Conservation (phyloP, 2,113 vertebrate genomes). For the Bagarius yarrelli region DNA sequence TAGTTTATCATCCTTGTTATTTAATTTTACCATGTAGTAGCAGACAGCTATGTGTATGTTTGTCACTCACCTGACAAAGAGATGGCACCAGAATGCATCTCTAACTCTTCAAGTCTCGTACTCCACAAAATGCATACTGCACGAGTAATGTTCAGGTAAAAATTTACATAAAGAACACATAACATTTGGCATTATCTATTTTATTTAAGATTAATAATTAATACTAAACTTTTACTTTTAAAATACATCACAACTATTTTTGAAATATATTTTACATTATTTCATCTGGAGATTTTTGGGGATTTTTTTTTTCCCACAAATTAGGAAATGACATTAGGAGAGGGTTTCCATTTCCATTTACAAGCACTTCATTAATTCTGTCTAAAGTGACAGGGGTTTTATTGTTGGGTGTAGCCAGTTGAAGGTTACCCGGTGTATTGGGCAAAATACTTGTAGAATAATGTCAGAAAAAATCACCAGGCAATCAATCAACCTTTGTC, state of each 20-base stretch:
- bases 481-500: conserved; percentile 76
- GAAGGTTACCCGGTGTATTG: conserved; percentile 66
- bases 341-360: conserved; percentile 51
- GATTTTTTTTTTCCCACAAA: neutral
- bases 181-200: no score
- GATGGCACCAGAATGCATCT: no score
- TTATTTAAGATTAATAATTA: no score
- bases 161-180: no score
- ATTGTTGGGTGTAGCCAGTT: conserved; percentile 59
- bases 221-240: neutral
- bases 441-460: conserved; percentile 56
- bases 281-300: neutral
- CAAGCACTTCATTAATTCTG: conserved; percentile 64
- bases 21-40: no score
- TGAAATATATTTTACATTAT: conserved; percentile 30
- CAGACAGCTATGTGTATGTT: no score
- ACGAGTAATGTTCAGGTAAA: no score
- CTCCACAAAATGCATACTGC: no score
- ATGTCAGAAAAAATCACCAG: conserved; percentile 65
- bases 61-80: no score
- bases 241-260: neutral
- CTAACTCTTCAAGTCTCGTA: no score
- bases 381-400: conserved; percentile 63
- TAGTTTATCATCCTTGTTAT: no score
- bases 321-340: conserved; percentile 51